Base-by-base conservation (phyloP, 2,113 vertebrate genomes). In the Brachirus orientalis region DNA sequence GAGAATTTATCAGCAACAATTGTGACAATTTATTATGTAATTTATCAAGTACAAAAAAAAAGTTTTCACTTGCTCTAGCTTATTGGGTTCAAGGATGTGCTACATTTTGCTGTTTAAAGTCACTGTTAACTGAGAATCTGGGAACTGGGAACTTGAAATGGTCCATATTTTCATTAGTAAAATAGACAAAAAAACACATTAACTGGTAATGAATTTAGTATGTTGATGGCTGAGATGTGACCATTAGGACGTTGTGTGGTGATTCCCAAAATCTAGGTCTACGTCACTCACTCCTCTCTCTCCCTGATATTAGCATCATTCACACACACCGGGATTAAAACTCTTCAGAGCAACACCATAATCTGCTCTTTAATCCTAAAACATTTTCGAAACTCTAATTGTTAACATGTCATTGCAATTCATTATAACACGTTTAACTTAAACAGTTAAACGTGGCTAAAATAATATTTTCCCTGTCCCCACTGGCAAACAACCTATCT, bases 241-340 rank as follows among this genome's bases (percentile, higher is more conserved):
- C n/a, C n/a, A n/a, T n/a, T n/a, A n/a, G n/a, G n/a, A n/a, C n/a
- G n/a, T n/a, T n/a, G n/a, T n/a, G 28, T 28, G 28, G 28, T 1
- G 28, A 28, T 28, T 28, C 28, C 28, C 28, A 28, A 28, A 28
- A 28, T 6, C 28, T 28, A 2, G 28, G 28, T 28, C 28, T 28
- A 6, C 28, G 28, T 1, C 28, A 28, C 28, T 28, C 28, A 28
- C 14, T n/a, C 19, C 22, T 13, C 5, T 38, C 17, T 52, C 22
- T 11, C 35, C 41, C 16, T 12, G 16, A 44, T 35, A 8, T 36
- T 28, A 10, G 18, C 63, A 52, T 35, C 74, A 61, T 58, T 63
- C 80, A 58, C 70, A 61, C 75, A 80, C 75, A 16, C 61, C 33
- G 58, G 78, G 85, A 80, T 84, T 82, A 82, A 41, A 80, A 48